Base-by-base conservation (phyloP, 23 tunicate species). In the Ciona savignyi region DNA sequence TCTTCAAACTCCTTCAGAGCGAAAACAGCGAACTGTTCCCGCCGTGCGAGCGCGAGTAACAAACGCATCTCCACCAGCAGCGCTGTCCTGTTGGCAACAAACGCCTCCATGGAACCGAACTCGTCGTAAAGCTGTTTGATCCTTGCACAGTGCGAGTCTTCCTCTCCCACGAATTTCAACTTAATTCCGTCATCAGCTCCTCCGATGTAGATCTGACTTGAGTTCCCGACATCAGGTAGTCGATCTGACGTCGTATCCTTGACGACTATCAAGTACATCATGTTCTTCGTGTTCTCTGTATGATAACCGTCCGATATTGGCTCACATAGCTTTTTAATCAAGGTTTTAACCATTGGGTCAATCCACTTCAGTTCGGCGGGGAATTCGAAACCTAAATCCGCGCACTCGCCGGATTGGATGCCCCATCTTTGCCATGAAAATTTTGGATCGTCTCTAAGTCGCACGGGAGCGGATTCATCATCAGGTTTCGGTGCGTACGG, bases 371-470 rank as follows among this genome's bases (percentile, higher is more conserved):
- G 66, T 30, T 91, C 93, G 35, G 73, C 20, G 19, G 90, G 97
- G 70, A 84, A 84, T 27, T 84, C 97, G 30, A 81, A 79, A 3
- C 93, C 90, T 25, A 79, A 23, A 3, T 80, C 93, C n/a, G 34
- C 62, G 74, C 86, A 70, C 3, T 67, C 79, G 29, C 56, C 51
- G 1, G 76, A 22, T 75, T 71, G 71, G 33, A 91, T 26, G 9
- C 60, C 68, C 97, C 97, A 91, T 25, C 79, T 71, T 61, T 91
- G 90, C 97, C 97, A 91, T 21, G 79, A 74, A 70, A 81, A 91
- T 34, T 91, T 84, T 4, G 97, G 97, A 29, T 91, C 97, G 35
- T 91, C 93, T 66, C 97, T 66, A 4, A 75, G 35, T 26, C 97
- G 83, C 28, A 80, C 77, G 30, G 78, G 83, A 27, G 9, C 15